Conservation (phyloP, 2,888 invertebrate genomes). For the Laspeyria flexula region DNA sequence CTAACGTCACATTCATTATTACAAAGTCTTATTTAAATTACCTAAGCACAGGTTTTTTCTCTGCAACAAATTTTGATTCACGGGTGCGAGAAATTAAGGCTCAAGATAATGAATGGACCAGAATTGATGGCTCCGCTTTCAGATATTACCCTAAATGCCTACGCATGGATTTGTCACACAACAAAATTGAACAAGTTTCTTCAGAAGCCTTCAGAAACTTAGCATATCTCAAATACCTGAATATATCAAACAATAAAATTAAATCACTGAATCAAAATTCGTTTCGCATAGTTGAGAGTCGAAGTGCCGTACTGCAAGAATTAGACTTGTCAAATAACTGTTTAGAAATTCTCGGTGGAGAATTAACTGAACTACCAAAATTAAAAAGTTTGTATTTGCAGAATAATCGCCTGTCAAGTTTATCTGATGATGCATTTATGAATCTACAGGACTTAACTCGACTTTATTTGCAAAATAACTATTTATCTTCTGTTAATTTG, state of each 20-base stretch:
- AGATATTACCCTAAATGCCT: constrained; percentile 60
- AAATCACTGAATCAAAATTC: constrained; percentile 49
- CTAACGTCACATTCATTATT: constrained; percentile 62
- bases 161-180: constrained; percentile 58
- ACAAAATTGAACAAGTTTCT: constrained; percentile 54
- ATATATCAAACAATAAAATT: constrained; percentile 66
- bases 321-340: constrained; percentile 68
- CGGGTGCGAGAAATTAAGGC: constrained; percentile 63
- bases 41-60: constrained; percentile 62
- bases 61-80: constrained; percentile 72
- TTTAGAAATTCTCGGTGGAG: constrained; percentile 48
- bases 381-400: constrained; percentile 60
- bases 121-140: constrained; percentile 52
- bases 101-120: constrained; percentile 54
- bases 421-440: constrained; percentile 60
- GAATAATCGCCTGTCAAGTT: constrained; percentile 53
- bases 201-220: constrained; percentile 60
- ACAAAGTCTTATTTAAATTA: constrained; percentile 38
- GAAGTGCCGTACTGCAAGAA: constrained; percentile 37
- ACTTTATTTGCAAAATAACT: constrained; percentile 61
- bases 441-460: constrained; percentile 49
- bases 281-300: constrained; percentile 48
- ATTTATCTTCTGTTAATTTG: constrained; percentile 57
- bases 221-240: constrained; percentile 48
- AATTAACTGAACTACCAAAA: constrained; percentile 50